Evolutionary conservation across 2,113 vertebrate species (phyloP).

Genomic region (Siniperca knerii): DNA sequence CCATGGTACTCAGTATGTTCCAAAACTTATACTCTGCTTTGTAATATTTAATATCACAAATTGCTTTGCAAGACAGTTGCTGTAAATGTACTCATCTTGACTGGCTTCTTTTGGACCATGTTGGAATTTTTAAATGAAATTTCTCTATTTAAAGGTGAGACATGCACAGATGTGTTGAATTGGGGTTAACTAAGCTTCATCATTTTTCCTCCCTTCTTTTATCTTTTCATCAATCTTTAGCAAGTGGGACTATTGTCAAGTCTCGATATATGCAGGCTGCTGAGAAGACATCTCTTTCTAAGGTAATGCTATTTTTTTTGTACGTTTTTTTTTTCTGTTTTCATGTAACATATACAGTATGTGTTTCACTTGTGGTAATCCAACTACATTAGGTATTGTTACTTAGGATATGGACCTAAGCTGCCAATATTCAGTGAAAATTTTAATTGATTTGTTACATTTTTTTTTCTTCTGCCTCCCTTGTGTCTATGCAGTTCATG

Average conservation of each 20-base stretch:
- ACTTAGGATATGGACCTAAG: neutral
- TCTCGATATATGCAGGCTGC: slow-evolving; percentile 82
- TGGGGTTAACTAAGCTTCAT: neutral
- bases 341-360: neutral
- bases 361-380: neutral
- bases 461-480: neutral
- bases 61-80: neutral
- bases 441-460: neutral
- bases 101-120: neutral
- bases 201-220: neutral
- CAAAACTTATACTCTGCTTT: neutral
- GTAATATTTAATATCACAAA: neutral
- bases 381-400: neutral
- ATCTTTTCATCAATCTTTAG: slow-evolving; percentile 37
- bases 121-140: neutral
- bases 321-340: neutral
- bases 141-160: neutral
- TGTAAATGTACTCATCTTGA: neutral
- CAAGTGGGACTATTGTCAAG: slow-evolving; percentile 77
- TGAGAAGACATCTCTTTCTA: slow-evolving; percentile 77
- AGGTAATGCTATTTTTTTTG: slow-evolving; percentile 65
- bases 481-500: neutral
- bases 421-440: neutral
- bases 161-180: neutral
- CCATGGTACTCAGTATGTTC: neutral